These are phyloP conservation scores for Cerceris rybyensis DNA, from an alignment of 2,888 invertebrate genomes.

Conservation along the genomic window DNA sequence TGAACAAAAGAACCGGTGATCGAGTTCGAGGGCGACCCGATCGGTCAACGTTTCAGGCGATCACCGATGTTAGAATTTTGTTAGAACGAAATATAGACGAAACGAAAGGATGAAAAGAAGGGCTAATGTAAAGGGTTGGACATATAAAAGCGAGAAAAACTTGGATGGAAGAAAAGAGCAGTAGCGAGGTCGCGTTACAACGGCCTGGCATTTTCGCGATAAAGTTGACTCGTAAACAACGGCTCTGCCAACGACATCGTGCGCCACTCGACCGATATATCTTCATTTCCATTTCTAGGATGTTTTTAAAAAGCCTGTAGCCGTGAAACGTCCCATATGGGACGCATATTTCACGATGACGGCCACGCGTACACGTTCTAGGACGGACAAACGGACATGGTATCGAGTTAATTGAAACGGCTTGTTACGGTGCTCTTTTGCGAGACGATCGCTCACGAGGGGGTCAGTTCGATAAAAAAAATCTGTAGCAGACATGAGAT, in stretches of 20 bases:
- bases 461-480: conserved; percentile 2
- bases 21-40: conserved; percentile 12
- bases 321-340: conserved; percentile 74
- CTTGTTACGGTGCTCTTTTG: conserved; percentile 41
- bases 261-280: conserved; percentile 68
- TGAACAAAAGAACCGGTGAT: not conserved
- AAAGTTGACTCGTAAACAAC: conserved; percentile 78
- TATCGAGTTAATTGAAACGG: conserved; percentile 66
- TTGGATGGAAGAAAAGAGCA: conserved; percentile 22
- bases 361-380: conserved; percentile 53
- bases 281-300: conserved; percentile 73
- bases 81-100: conserved; percentile 15
- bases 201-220: conserved; percentile 60
- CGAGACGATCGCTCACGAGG: conserved; percentile 55
- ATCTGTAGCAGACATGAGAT: not conserved
- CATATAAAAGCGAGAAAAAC: too few relatives aligned
- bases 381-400: conserved; percentile 54
- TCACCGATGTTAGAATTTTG: conserved; percentile 9
- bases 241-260: conserved; percentile 63
- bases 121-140: not conserved
- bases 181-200: conserved; percentile 15
- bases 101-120: conserved; percentile 23
- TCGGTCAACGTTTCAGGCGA: conserved; percentile 1
- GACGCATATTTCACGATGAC: conserved; percentile 76
- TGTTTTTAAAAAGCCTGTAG: conserved; percentile 69